These are phyloP conservation scores for Incurvaria masculella DNA, from an alignment of 2,888 invertebrate species.

Conservation along the genomic window DNA sequence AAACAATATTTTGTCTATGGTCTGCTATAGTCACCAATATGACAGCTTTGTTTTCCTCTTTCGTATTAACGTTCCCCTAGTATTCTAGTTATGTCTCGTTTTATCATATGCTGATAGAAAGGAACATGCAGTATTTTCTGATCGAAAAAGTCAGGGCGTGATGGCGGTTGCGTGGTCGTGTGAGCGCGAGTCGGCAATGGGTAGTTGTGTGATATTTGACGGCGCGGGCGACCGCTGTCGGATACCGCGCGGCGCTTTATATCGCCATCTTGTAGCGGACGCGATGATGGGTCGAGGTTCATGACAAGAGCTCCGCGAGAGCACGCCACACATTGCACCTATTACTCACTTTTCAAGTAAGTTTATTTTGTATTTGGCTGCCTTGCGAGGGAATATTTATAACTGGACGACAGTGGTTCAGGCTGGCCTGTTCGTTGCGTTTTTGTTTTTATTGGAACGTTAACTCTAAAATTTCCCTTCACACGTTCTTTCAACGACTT, in stretches of 20 bases:
- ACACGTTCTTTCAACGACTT: too few species aligned
- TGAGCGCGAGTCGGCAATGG: conserved; percentile 51
- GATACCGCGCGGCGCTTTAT: not conserved
- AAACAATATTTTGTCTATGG: too few species aligned
- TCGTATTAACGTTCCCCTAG: too few species aligned
- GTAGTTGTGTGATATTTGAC: conserved; percentile 34
- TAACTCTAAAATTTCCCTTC: too few species aligned
- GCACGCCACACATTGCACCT: not conserved
- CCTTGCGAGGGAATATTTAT: not conserved
- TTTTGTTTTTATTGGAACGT: not conserved
- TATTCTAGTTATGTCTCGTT: too few species aligned
- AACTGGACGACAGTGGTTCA: not conserved
- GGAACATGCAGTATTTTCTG: too few species aligned
- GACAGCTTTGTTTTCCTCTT: too few species aligned
- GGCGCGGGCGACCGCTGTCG: not conserved
- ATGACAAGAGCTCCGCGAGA: not conserved
- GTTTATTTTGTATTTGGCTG: not conserved
- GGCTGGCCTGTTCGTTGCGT: not conserved
- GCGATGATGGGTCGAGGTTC: conserved; percentile 1
- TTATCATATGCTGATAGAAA: too few species aligned
- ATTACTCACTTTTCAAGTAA: not conserved
- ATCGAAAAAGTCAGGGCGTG: too few species aligned
- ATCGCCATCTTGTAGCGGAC: conserved; percentile 45
- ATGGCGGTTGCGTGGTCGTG: conserved; percentile 55
- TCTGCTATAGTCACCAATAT: too few species aligned